Base-by-base conservation (phyloP, 2,113 vertebrate species). In the Lynx canadensis region DNA sequence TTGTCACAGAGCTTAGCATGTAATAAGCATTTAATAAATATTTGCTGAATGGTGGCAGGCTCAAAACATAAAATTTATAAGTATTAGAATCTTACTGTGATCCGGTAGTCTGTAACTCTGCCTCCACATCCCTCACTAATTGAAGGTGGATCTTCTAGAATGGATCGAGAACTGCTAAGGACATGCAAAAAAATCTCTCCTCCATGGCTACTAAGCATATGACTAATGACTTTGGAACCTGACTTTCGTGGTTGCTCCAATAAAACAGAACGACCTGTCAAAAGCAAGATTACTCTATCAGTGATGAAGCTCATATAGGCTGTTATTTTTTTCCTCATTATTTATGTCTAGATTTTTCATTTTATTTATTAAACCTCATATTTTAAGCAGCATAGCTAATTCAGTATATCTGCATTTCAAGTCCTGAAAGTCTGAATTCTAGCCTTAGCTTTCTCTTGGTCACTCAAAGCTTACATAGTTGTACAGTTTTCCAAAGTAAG, bases 91-190 rank as follows among this genome's bases (percentile, higher is more conserved):
- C 99, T 98, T 98, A 99, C 99, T 36, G 99, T 99, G 98, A 99
- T 99, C 94, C 99, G 99, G 98, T 99, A 99, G 98, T 99, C 99
- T 0, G 99, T 99, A 94, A 99, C 99, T 94, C 99, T 99, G 41
- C 99, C 99, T 23, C 99, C 99, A 33, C 99, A 99, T 11, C 99
- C 99, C 97, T 99, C 99, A 1, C 99, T 99, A 97, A 99, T 99
- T 18, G 99, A 99, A 52, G 99, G 99, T 0, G 99, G 99, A 98
- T 99, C 99, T 98, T 99, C 99, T 74, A 99, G 98, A 63, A 99
- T 99, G 71, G 99, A 99, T 71, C 99, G 99, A 29, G 99, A 99
- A 98, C 99, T 99, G 98, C 99, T 99, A 93, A 99, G 98, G 33
- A 99, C 99, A 1, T 99, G 99, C 93, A 99, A 97, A 97, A 99